Conservation (phyloP, 2,797 vertebrate genomes). For the Potorous gilbertii region DNA sequence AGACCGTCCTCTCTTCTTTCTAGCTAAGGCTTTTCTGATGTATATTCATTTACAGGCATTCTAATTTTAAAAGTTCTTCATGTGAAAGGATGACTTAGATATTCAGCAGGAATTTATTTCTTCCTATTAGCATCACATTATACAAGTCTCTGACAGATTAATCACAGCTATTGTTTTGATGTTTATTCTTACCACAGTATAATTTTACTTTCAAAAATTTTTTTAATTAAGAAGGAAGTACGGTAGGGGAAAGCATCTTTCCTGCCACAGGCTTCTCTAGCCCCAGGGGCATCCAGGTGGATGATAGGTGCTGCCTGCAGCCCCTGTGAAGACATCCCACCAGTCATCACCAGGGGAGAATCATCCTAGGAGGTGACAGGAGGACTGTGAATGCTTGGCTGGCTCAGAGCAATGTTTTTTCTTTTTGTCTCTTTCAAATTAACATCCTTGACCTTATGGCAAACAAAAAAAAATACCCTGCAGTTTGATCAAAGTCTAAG, state of each 20-base stretch:
- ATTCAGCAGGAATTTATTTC: conserved; percentile 68
- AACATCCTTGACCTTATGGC: not conserved
- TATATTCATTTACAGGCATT: conserved; percentile 45
- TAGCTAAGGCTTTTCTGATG: not conserved
- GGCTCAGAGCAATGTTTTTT: not conserved
- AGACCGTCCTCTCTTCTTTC: conserved; percentile 13
- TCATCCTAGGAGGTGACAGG: not conserved
- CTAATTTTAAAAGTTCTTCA: conserved; percentile 72
- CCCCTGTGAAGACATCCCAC: not conserved
- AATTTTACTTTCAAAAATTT: conserved; percentile 80
- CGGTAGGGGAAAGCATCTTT: conserved; percentile 31
- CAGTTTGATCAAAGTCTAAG: conserved; percentile 2
- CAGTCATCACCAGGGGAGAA: not conserved
- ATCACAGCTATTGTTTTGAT: conserved; percentile 80
- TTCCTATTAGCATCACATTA: conserved; percentile 74
- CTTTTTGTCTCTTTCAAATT: conserved; percentile 40
- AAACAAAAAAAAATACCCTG: not conserved
- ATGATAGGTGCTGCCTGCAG: no score
- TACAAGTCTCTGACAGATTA: conserved; percentile 77
- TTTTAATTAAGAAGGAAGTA: conserved; percentile 79
- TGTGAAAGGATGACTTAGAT: conserved; percentile 67
- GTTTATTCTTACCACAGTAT: conserved; percentile 77
- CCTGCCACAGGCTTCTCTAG: conserved; percentile 51
- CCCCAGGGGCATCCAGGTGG: conserved; percentile 29
- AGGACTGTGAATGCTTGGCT: not conserved